phyloP scores from a whole-genome alignment of 2,797 vertebrate species.

The Gymnopithys bicolor region DNA sequence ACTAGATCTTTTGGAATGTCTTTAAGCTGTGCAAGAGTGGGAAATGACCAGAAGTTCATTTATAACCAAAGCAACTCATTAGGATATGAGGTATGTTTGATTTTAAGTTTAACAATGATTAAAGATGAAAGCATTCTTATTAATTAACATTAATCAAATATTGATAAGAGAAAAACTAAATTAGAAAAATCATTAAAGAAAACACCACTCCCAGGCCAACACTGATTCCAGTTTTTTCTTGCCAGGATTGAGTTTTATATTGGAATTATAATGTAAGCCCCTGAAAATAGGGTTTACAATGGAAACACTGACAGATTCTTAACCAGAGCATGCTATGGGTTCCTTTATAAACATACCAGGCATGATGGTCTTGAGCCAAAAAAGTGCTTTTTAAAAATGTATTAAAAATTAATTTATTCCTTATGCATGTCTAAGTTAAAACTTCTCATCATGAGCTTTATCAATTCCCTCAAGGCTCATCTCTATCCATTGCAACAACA shows the following conservation, averaged over 20 bases:
- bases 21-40: neutral
- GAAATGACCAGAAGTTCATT: neutral
- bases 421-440: slow-evolving; percentile 48
- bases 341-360: slow-evolving; percentile 58
- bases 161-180: neutral
- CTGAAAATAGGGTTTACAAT: slow-evolving; percentile 40
- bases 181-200: neutral
- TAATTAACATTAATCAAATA: neutral
- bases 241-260: slow-evolving; percentile 16
- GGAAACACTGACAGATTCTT: slow-evolving; percentile 57
- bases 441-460: slow-evolving; percentile 7
- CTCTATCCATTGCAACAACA: slow-evolving; percentile 20
- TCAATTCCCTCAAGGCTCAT: slow-evolving; percentile 35
- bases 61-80: neutral
- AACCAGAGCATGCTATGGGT: neutral
- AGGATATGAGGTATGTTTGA: neutral
- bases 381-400: slow-evolving; percentile 58
- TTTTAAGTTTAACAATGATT: neutral
- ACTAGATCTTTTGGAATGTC: neutral
- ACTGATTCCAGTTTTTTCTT: neutral
- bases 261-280: slow-evolving; percentile 40
- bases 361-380: slow-evolving; percentile 32
- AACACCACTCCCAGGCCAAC: neutral
- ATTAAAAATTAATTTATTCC: slow-evolving; percentile 72
- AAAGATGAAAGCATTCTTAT: neutral